These are phyloP conservation scores for Torymus texanus DNA, from an alignment of 2,888 invertebrate genomes.

Conservation along the genomic window DNA sequence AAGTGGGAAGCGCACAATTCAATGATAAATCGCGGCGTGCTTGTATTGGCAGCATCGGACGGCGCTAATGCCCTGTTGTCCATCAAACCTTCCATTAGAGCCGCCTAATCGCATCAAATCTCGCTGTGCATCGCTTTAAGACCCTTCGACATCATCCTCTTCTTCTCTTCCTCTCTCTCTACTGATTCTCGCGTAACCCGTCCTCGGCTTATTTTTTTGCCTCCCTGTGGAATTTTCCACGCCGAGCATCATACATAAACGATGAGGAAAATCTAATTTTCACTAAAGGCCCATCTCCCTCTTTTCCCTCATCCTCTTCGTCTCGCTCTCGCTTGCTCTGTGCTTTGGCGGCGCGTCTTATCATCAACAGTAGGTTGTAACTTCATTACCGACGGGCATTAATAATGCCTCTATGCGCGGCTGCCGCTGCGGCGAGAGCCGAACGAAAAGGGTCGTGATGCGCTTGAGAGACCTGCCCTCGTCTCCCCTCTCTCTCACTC, in stretches of 20 bases:
- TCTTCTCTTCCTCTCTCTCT: neutral
- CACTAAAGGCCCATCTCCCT: constrained; percentile 20
- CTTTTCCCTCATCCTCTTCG: constrained; percentile 11
- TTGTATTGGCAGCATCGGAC: constrained; percentile 5
- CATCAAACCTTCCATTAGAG: constrained; percentile 36
- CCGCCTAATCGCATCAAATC: constrained; percentile 33
- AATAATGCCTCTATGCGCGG: constrained; percentile 57
- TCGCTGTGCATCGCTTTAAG: constrained; percentile 31
- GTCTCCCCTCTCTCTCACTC: neutral
- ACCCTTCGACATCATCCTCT: neutral
- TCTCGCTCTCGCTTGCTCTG: neutral
- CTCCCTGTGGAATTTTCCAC: constrained; percentile 33
- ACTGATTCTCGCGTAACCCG: neutral
- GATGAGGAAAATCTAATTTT: constrained; percentile 53
- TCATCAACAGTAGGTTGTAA: constrained; percentile 54
- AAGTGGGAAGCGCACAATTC: neutral
- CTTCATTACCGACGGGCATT: constrained; percentile 62
- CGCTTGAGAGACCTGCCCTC: neutral
- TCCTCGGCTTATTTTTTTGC: constrained; percentile 27
- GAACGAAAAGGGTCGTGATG: constrained; percentile 31
- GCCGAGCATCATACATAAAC: constrained; percentile 46
- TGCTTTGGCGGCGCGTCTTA: constrained; percentile 11
- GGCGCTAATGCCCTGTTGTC: constrained; percentile 21
- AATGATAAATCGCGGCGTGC: constrained; percentile 27
- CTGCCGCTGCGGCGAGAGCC: constrained; percentile 20